Evolutionary conservation across 2,113 vertebrate genomes (phyloP).

Genomic region (Sylvilagus bachmani): DNA sequence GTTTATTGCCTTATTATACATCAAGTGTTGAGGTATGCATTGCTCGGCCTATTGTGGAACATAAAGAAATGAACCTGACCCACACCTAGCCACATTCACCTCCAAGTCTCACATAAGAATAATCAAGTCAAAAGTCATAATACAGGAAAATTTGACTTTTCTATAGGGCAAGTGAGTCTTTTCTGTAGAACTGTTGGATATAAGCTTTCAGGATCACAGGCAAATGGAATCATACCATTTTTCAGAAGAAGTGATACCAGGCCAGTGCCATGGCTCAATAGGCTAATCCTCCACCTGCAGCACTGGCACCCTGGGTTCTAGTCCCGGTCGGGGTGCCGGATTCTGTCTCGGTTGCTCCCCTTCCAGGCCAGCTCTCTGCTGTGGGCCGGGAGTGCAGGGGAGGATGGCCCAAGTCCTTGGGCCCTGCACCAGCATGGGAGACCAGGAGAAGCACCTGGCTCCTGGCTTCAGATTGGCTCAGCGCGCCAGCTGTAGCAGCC

Average conservation of each 20-base stretch:
- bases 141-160: slow-evolving; percentile 17
- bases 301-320: too few relatives aligned
- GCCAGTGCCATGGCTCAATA: too few relatives aligned
- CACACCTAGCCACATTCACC: background rate
- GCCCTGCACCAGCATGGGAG: too few relatives aligned
- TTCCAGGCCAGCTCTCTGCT: too few relatives aligned
- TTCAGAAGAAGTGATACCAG: background rate
- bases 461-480: too few relatives aligned
- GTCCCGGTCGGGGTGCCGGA: too few relatives aligned
- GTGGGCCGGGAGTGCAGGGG: too few relatives aligned
- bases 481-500: too few relatives aligned
- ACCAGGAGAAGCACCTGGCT: too few relatives aligned
- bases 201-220: slow-evolving; percentile 16
- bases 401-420: too few relatives aligned
- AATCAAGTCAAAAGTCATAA: slow-evolving; percentile 11
- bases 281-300: too few relatives aligned
- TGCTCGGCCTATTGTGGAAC: background rate
- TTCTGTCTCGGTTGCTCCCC: too few relatives aligned
- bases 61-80: slow-evolving; percentile 26
- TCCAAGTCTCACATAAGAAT: slow-evolving; percentile 26
- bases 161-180: background rate
- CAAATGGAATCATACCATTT: slow-evolving; percentile 27
- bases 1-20: background rate
- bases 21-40: background rate
- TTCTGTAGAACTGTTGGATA: background rate